Percentiles rank a stretch among this genome's conserved stretches.
These are phyloP conservation scores for Pangasianodon hypophthalmus DNA, from an alignment of 2,113 vertebrate species.

Conservation along the genomic window DNA sequence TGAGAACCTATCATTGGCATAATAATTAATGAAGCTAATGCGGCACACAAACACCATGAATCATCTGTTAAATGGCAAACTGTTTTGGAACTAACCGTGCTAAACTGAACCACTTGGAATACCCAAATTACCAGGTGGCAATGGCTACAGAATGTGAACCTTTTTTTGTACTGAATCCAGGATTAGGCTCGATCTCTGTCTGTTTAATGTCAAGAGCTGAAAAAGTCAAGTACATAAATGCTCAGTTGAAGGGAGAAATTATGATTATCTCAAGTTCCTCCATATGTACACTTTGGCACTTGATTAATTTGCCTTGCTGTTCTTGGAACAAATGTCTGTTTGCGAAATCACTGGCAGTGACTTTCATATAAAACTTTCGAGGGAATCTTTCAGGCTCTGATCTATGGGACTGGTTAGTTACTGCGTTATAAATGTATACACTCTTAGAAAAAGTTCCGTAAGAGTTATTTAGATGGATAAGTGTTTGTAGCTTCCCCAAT, in stretches of 20 bases:
- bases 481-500: neutral
- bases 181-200: conserved; percentile 29
- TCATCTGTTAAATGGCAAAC: conserved; percentile 6
- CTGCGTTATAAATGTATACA: neutral
- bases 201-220: conserved; percentile 39
- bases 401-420: neutral
- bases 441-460: no score
- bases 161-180: conserved; percentile 22
- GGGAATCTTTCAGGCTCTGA: neutral
- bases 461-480: neutral
- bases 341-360: neutral
- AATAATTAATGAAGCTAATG: neutral
- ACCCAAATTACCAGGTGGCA: conserved; percentile 20
- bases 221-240: conserved; percentile 39
- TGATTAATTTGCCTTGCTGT: conserved; percentile 3
- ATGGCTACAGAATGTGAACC: neutral
- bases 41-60: conserved; percentile 7
- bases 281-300: conserved; percentile 5
- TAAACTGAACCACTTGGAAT: neutral
- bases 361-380: neutral
- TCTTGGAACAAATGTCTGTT: neutral
- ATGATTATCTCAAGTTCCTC: neutral
- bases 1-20: neutral
- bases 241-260: neutral
- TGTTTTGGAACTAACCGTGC: conserved; percentile 8